These are phyloP conservation scores for Echiichthys vipera DNA, from an alignment of 2,797 vertebrate genomes.

Conservation along the genomic window DNA sequence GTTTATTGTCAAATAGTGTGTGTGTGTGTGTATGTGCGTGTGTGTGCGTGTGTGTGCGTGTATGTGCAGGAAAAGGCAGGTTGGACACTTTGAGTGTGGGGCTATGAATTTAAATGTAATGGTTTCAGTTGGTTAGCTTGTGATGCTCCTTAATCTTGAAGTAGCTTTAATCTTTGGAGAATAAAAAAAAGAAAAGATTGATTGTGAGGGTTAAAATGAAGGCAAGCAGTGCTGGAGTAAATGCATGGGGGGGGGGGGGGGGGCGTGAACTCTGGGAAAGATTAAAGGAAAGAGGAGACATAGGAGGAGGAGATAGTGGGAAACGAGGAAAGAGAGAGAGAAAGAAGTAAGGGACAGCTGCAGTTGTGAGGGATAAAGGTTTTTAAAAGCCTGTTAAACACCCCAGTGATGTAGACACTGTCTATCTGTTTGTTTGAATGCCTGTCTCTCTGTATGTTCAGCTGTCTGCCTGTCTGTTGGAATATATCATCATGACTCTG, in stretches of 20 bases:
- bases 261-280: background rate
- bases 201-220: constrained; percentile 25
- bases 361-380: constrained; percentile 64
- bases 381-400: constrained; percentile 80
- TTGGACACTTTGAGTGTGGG: constrained; percentile 22
- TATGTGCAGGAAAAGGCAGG: constrained; percentile 16
- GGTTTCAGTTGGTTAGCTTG: constrained; percentile 44
- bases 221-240: constrained; percentile 28
- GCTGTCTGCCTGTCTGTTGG: constrained; percentile 23
- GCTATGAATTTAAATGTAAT: constrained; percentile 53
- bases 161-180: constrained; percentile 43
- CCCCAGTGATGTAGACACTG: constrained; percentile 69
- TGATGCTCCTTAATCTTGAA: constrained; percentile 54
- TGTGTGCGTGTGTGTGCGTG: constrained; percentile 7
- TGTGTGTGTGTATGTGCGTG: constrained; percentile 19
- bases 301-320: background rate
- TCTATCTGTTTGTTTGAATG: constrained; percentile 30
- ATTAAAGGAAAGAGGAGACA: constrained; percentile 7
- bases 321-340: background rate
- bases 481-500: constrained; percentile 12
- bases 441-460: constrained; percentile 27
- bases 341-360: constrained; percentile 1
- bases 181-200: constrained; percentile 28
- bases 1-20: constrained; percentile 53
- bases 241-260: constrained; percentile 14